Conservation (phyloP, 2,888 invertebrate genomes). For the Sphecodes monilicornis region DNA sequence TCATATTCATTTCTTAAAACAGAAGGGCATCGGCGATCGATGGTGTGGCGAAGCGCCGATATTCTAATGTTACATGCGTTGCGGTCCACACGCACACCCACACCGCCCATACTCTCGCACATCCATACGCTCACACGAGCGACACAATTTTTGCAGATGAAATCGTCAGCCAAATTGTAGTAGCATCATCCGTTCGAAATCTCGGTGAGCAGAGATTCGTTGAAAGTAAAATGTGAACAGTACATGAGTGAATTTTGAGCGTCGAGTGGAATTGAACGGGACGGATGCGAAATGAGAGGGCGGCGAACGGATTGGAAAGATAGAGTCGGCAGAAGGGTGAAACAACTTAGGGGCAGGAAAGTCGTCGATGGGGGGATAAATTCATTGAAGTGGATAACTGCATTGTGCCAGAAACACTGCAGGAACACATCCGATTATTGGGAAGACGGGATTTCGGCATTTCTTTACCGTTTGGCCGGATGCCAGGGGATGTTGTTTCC, state of each 20-base stretch:
- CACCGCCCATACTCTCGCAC: no score
- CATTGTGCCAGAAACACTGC: slow-evolving; percentile 82
- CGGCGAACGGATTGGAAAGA: not conserved
- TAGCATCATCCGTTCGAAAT: not conserved
- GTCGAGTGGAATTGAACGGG: not conserved
- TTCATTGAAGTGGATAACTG: slow-evolving; percentile 82
- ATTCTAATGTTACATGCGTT: no score
- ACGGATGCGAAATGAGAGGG: slow-evolving; percentile 19
- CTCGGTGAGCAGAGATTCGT: not conserved
- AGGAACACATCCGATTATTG: slow-evolving; percentile 83
- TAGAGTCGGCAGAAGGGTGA: slow-evolving; percentile 23
- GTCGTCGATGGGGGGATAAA: slow-evolving; percentile 75
- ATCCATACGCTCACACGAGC: no score
- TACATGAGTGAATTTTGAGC: not conserved
- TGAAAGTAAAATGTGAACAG: not conserved
- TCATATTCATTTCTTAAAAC: no score
- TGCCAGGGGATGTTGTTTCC: slow-evolving; percentile 83
- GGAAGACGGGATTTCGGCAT: slow-evolving; percentile 80
- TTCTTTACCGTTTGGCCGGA: slow-evolving; percentile 78
- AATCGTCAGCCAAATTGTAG: not conserved
- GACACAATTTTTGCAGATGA: not conserved
- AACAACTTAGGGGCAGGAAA: slow-evolving; percentile 33
- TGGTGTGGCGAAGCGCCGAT: no score
- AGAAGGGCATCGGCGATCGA: no score
- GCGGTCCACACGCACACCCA: no score